Conservation (phyloP, 2,888 invertebrate genomes). For the Drosophila setosimentum region DNA sequence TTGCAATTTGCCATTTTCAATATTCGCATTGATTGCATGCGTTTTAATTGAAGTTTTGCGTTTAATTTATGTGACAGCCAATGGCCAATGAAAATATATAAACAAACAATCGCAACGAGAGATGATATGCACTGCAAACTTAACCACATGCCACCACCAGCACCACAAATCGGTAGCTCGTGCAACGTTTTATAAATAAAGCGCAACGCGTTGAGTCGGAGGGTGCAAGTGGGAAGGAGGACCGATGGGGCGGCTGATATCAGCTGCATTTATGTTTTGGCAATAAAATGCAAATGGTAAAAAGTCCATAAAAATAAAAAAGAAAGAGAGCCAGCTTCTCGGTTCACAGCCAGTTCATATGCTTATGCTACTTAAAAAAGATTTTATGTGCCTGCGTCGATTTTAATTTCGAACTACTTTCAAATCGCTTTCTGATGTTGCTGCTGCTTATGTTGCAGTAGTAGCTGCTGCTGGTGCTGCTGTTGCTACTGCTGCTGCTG, state of each 20-base stretch:
- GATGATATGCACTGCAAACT: constrained; percentile 6
- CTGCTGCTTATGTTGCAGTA: constrained; percentile 22
- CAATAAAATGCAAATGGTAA: constrained; percentile 80
- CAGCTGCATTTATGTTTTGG: constrained; percentile 77
- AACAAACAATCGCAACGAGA: constrained; percentile 53
- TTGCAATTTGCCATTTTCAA: constrained; percentile 35
- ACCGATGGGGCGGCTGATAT: constrained; percentile 25
- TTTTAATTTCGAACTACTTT: constrained; percentile 75
- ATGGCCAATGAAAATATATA: constrained; percentile 59
- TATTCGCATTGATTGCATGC: constrained; percentile 46
- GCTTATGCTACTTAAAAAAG: constrained; percentile 73
- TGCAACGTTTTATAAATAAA: constrained; percentile 65
- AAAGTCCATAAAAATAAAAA: constrained; percentile 60
- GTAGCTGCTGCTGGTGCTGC: neutral
- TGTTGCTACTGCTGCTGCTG: constrained; percentile 22
- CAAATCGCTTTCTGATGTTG: constrained; percentile 65
- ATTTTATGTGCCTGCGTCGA: constrained; percentile 69
- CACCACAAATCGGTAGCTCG: constrained; percentile 47
- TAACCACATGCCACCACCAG: neutral
- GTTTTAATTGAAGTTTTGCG: constrained; percentile 69
- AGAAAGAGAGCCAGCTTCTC: constrained; percentile 18
- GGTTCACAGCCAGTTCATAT: constrained; percentile 63
- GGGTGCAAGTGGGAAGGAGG: neutral
- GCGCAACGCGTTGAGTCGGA: constrained; percentile 12
- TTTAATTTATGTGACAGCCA: constrained; percentile 57